Percentiles rank a stretch among this genome's conserved stretches.
Evolutionary conservation across 2,888 invertebrate genomes (phyloP).

Genomic region (Melanophora roralis): DNA sequence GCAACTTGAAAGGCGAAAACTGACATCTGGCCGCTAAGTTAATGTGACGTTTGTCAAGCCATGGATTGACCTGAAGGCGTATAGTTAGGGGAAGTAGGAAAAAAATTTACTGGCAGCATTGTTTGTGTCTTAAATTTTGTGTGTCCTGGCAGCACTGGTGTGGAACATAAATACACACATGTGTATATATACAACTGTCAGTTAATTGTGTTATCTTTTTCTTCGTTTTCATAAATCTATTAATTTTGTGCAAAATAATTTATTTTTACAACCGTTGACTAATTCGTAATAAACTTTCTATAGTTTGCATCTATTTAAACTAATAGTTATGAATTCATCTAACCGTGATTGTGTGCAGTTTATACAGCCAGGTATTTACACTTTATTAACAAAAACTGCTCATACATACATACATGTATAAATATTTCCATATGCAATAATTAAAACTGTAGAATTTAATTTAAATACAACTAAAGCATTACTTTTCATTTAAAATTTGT

Average conservation of each 20-base stretch:
- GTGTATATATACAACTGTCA: constrained; percentile 4
- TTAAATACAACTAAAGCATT: too few species aligned
- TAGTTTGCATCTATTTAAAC: constrained; percentile 20
- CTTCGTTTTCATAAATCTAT: constrained; percentile 6
- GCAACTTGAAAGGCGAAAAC: too few species aligned
- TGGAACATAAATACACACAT: not conserved
- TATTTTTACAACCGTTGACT: constrained; percentile 13
- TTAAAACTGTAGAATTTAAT: not conserved
- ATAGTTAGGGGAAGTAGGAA: too few species aligned
- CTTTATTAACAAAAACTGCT: not conserved
- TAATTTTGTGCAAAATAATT: constrained; percentile 36
- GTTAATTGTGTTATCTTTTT: constrained; percentile 17
- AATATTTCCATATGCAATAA: not conserved
- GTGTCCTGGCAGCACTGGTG: too few species aligned
- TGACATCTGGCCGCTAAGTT: too few species aligned
- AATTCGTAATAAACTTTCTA: constrained; percentile 16
- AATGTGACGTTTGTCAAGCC: too few species aligned
- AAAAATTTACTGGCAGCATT: too few species aligned
- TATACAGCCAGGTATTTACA: constrained; percentile 44
- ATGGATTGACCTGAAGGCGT: too few species aligned
- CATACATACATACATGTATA: not conserved
- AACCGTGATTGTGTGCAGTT: constrained; percentile 35
- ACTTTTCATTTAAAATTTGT: too few species aligned
- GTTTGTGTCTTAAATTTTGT: too few species aligned
- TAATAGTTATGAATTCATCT: constrained; percentile 51